These are phyloP conservation scores for Drosophila cognata DNA, from an alignment of 2,888 invertebrate genomes.

Conservation along the genomic window DNA sequence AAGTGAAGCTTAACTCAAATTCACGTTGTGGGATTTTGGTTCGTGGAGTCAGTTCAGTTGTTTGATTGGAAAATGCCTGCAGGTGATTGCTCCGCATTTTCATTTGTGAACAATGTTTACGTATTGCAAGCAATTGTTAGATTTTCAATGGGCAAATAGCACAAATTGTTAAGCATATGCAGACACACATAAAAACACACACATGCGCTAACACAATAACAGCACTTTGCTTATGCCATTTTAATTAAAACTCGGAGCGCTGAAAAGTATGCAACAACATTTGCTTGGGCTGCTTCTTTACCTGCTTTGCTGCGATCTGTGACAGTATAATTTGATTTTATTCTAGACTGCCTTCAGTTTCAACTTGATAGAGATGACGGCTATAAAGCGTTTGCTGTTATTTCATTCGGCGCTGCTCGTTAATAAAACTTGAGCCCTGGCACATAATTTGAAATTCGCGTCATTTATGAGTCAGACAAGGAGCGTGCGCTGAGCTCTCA, in stretches of 20 bases:
- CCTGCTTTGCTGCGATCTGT: slow-evolving; percentile 18
- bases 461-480: slow-evolving; percentile 62
- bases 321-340: slow-evolving; percentile 61
- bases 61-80: slow-evolving; percentile 76
- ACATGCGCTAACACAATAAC: not conserved
- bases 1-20: slow-evolving; percentile 64
- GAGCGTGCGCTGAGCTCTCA: slow-evolving; percentile 38
- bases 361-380: slow-evolving; percentile 7
- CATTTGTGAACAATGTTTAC: slow-evolving; percentile 63
- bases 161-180: slow-evolving; percentile 4
- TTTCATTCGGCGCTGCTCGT: slow-evolving; percentile 37
- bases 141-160: slow-evolving; percentile 46
- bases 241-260: slow-evolving; percentile 36
- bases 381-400: slow-evolving; percentile 52
- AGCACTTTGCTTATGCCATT: slow-evolving; percentile 19
- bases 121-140: slow-evolving; percentile 34
- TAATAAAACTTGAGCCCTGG: slow-evolving; percentile 50
- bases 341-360: slow-evolving; percentile 13
- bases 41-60: slow-evolving; percentile 45
- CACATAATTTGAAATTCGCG: slow-evolving; percentile 77
- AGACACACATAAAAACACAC: slow-evolving; percentile 5
- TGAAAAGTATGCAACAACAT: slow-evolving; percentile 9
- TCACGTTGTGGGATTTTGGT: slow-evolving; percentile 46
- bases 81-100: slow-evolving; percentile 73
- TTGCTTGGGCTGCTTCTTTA: not conserved